Evolutionary conservation across 2,888 invertebrate genomes (phyloP), one percentile per base, ranked within the genome.

Genomic region (Dysmachus trigonus): DNA sequence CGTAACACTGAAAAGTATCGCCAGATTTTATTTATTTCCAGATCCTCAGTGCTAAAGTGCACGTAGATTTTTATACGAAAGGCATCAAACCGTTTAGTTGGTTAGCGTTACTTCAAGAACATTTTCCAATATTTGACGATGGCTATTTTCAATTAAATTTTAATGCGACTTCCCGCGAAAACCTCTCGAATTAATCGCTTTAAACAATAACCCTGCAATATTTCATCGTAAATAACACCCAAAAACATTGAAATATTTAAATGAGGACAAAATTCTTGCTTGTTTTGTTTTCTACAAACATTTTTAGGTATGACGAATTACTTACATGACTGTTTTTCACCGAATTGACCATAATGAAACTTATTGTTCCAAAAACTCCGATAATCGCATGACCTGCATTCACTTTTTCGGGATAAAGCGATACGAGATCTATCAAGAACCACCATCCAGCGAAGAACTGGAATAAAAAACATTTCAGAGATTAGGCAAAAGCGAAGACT

Each of bases 381-480:
- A 98, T 98, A 85, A 98, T 95, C 90, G 99, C 97, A 89, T 97
- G 97, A 0, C 97, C 96, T 88, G 95, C 94, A 7, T 93, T 93
- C 92, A 98, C 92, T 93, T 96, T 93, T 47, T 93, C 93, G 0
- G 95, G 94, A 90, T 96, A 96, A 27, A 95, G 95, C 0, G 97
- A 95, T 86, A 97, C 96, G 8, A 98, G 97, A 93, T 99, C 99
- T 89, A 99, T 98, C 87, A 98, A 96, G 87, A 98, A 95, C 99
- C 99, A 99, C 99, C 99, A 99, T 81, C 98, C 99, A 89, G 95
- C 93, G 90, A 98, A 98, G 93, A 99, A 99, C 98, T 98, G 90
- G 83, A 93, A 92, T 88, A 87, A 88, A 88, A 85, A 86, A 35
- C 38, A 41, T 15, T 47, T 47, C 41, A 27, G 38, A 41, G 27